These are phyloP conservation scores for Sycobia sp. DNA, from an alignment of 1,140 invertebrate genomes.

Conservation along the genomic window DNA sequence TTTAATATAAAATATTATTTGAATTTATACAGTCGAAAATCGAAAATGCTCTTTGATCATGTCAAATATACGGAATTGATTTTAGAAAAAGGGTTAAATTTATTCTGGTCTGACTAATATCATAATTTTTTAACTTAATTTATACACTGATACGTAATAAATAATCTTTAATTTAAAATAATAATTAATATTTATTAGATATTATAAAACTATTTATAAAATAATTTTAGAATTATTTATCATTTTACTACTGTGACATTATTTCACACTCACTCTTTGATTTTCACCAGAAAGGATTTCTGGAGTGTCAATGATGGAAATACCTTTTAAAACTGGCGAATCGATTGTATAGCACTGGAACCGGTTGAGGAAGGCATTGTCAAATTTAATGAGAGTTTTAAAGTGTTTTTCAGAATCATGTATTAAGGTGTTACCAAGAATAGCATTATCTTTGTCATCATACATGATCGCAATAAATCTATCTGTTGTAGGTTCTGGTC, in stretches of 20 bases:
- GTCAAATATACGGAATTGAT: no score
- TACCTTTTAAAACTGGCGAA: slow-evolving; percentile 86
- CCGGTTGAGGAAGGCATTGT: slow-evolving; percentile 96
- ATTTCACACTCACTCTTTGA: slow-evolving; percentile 70
- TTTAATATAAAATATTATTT: no score
- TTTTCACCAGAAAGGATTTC: slow-evolving; percentile 93
- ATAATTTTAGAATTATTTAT: no score
- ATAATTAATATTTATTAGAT: no score
- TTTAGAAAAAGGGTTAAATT: slow-evolving; percentile 6
- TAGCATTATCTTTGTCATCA: slow-evolving; percentile 88
- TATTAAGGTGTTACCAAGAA: slow-evolving; percentile 97
- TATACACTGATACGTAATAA: no score
- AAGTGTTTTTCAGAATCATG: slow-evolving; percentile 98
- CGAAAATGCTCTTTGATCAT: no score
- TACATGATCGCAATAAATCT: slow-evolving; percentile 97
- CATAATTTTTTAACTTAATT: no score
- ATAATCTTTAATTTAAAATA: no score
- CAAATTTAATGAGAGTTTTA: slow-evolving; percentile 92
- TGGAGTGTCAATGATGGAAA: slow-evolving; percentile 96
- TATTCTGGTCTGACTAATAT: no score
- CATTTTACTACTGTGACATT: no score
- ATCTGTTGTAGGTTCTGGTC: slow-evolving; percentile 97
- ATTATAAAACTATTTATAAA: no score
- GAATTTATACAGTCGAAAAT: no score
- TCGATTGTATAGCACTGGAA: slow-evolving; percentile 91